Evolutionary conservation across 2,797 vertebrate genomes (phyloP), one percentile per base, ranked within the genome.

Genomic region (Botia kubotai): DNA sequence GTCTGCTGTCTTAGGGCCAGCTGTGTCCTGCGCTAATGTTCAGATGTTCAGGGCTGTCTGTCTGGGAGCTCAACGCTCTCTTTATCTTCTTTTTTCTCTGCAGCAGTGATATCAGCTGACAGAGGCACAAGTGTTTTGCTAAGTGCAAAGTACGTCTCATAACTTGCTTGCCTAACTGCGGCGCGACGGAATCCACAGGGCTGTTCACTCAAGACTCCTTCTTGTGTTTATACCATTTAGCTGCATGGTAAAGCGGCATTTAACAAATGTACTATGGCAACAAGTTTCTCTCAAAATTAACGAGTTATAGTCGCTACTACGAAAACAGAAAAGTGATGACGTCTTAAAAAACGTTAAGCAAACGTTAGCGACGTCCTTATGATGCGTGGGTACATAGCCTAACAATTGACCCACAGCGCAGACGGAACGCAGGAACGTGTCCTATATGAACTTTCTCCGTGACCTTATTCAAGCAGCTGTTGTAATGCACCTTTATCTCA

Each of bases 1-100:
- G 80, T 79, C 85, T 83, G 75, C 79, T 84, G 85, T 88, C 87
- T 86, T 82, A 84, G 82, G 80, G 91, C 91, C 93, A 93, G 92
- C 90, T 93, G 91, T 93, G 90, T 89, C 86, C 68, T 81, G 72
- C 71, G 85, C 83, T 90, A 87, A 89, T 89, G 84, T 89, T 91
- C 91, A 94, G 92, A 92, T 93, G 89, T 88, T 90, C 19, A 14
- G 50, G 46, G 58, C 33, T 80, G 43, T 29, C 65, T 65, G 72
- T 81, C 80, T 77, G 74, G 70, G 17, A 83, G 62, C 62, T 84
- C 69, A 66, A 71, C 33, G 2, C 23, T 55, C 62, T 80, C 78
- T 80, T 80, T 74, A 80, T 80, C 79, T 80, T 48, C 36, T 16
- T 2, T 33, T 46, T 67, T 72, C 23, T 67, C 39, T 11, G 11